Evolutionary conservation across 2,113 vertebrate genomes (phyloP).

Genomic region (Apteryx mantelli): DNA sequence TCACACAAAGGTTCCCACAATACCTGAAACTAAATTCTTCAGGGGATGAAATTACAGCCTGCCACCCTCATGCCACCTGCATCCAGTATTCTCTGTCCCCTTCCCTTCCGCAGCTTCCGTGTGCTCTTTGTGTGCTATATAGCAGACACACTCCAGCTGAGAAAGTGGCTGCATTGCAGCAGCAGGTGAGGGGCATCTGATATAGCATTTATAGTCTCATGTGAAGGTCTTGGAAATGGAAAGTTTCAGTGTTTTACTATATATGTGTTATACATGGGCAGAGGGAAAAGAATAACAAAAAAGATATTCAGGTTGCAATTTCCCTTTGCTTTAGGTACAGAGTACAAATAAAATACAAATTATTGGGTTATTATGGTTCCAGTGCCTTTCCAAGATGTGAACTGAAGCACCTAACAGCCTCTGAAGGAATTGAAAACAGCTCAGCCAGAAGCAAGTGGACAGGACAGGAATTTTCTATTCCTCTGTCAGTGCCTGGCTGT

Average conservation of each 20-base stretch:
- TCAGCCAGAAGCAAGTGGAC: background rate
- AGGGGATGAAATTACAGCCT: background rate
- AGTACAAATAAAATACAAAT: slow-evolving; percentile 47
- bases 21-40: background rate
- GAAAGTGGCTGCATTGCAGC: slow-evolving; percentile 5
- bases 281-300: background rate
- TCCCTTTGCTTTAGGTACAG: background rate
- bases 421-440: background rate
- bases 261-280: background rate
- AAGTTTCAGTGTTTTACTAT: background rate
- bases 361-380: background rate
- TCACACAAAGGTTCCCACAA: background rate
- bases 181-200: background rate
- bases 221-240: background rate
- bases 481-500: background rate
- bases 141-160: background rate
- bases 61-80: background rate
- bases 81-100: background rate
- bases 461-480: background rate
- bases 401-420: background rate
- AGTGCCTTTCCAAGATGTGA: background rate
- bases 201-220: background rate
- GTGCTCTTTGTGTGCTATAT: background rate
- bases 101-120: background rate
- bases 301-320: slow-evolving; percentile 14